These are phyloP conservation scores for Eudemis profundana DNA, from an alignment of 2,888 invertebrate species.

Conservation along the genomic window DNA sequence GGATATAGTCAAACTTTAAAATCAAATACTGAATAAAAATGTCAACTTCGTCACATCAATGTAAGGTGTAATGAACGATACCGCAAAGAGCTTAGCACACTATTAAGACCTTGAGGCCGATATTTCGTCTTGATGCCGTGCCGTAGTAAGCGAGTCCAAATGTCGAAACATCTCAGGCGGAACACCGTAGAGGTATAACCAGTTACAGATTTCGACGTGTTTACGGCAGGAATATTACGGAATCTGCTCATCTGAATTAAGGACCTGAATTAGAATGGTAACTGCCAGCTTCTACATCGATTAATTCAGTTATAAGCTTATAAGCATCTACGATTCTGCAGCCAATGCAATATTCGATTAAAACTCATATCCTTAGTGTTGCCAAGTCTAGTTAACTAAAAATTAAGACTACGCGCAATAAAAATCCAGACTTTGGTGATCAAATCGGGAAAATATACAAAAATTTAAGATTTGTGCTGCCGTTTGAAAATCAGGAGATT, in stretches of 20 bases:
- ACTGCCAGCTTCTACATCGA: neutral
- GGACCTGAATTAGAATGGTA: neutral
- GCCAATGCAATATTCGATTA: too few relatives aligned
- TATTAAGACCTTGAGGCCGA: slow-evolving; percentile 8
- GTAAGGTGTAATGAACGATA: neutral
- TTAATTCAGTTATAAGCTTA: neutral
- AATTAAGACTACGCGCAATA: too few relatives aligned
- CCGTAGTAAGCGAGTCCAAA: slow-evolving; percentile 14
- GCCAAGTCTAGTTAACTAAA: too few relatives aligned
- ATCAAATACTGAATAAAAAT: too few relatives aligned
- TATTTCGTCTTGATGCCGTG: slow-evolving; percentile 18
- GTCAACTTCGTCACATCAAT: neutral
- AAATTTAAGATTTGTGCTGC: too few relatives aligned
- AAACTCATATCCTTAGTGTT: too few relatives aligned
- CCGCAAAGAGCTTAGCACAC: neutral
- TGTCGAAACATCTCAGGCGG: slow-evolving; percentile 17
- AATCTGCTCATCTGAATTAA: slow-evolving; percentile 17
- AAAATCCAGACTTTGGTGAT: too few relatives aligned
- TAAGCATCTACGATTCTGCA: neutral
- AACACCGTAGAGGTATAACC: neutral
- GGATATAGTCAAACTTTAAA: too few relatives aligned
- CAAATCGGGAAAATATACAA: too few relatives aligned
- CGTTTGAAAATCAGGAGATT: too few relatives aligned
- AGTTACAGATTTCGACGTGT: slow-evolving; percentile 22
- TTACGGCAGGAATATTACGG: slow-evolving; percentile 14